phyloP scores from a whole-genome alignment of 2,888 invertebrate genomes.

The Chesias legatella region DNA sequence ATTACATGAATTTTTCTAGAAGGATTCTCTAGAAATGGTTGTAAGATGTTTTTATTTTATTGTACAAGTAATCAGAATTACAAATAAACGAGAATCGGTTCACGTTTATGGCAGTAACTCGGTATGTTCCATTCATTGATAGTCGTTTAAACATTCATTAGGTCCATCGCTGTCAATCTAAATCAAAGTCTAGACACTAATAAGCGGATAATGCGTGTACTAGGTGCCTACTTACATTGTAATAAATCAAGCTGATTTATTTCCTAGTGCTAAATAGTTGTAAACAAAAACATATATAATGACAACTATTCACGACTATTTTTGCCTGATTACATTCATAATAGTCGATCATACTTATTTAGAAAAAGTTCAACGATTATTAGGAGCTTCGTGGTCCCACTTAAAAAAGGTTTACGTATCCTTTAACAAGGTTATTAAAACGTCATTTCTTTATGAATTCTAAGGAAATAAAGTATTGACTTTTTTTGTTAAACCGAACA shows the following conservation, averaged over 20 bases:
- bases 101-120: neutral
- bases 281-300: too few relatives aligned
- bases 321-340: constrained; percentile 4
- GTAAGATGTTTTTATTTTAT: constrained; percentile 6
- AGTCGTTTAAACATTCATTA: constrained; percentile 13
- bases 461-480: too few relatives aligned
- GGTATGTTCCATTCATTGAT: constrained; percentile 6
- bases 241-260: neutral
- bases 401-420: too few relatives aligned
- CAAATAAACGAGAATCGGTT: constrained; percentile 6
- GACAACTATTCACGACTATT: too few relatives aligned
- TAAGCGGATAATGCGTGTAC: neutral
- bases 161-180: constrained; percentile 12
- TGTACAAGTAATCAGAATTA: constrained; percentile 10
- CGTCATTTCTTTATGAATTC: too few relatives aligned
- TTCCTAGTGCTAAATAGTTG: neutral
- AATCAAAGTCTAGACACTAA: constrained; percentile 10
- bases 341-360: too few relatives aligned
- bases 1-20: neutral
- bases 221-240: too few relatives aligned
- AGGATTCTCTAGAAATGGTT: constrained; percentile 5
- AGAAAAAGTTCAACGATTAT: too few relatives aligned
- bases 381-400: too few relatives aligned
- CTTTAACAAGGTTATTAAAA: too few relatives aligned
- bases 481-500: too few relatives aligned